phyloP scores from a whole-genome alignment of 2,113 vertebrate species.

The Eonycteris spelaea region DNA sequence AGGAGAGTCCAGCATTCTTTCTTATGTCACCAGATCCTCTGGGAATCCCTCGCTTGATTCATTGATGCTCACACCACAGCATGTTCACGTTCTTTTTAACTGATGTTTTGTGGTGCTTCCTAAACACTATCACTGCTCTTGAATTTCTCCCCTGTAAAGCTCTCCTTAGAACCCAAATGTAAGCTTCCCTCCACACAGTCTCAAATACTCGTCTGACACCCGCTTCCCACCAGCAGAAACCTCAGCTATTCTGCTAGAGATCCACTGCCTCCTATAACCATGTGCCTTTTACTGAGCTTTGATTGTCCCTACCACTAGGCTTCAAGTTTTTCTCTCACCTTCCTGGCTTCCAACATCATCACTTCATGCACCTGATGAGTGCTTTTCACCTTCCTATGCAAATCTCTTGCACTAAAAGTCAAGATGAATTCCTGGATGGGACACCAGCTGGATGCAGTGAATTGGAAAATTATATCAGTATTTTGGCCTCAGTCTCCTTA shows the following conservation, averaged over 20 bases:
- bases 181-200: not conserved
- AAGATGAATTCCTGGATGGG: too few species aligned
- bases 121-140: not conserved
- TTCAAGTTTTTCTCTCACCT: not conserved
- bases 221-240: not conserved
- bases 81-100: not conserved
- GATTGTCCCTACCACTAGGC: not conserved
- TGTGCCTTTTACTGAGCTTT: too few species aligned
- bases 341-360: not conserved
- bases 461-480: not conserved
- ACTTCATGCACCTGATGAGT: not conserved
- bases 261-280: not conserved
- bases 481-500: not conserved
- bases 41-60: not conserved
- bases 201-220: not conserved
- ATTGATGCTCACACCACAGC: not conserved
- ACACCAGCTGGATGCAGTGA: not conserved
- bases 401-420: not conserved
- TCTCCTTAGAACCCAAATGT: not conserved
- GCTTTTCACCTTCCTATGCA: not conserved
- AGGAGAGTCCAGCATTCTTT: not conserved
- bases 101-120: too few species aligned
- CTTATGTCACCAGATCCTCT: not conserved
- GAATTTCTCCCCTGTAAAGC: not conserved
- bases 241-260: not conserved